A percentile compares a stretch with the other conserved stretches of the same genome.
phyloP scores from a whole-genome alignment of 2,113 vertebrate species.

The Fregata magnificens region DNA sequence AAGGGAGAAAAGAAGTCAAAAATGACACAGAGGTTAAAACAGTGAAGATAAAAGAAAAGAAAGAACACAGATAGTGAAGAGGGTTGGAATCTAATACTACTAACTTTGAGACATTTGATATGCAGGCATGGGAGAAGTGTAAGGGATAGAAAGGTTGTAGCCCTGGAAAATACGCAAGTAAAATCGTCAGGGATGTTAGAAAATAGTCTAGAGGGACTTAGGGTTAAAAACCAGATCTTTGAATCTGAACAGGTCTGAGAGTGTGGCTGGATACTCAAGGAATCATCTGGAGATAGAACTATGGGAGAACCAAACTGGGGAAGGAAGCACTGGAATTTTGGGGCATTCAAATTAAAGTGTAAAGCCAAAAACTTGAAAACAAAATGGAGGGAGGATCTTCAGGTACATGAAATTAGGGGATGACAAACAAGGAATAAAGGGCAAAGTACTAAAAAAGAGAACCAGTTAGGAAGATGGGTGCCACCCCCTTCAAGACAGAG shows the following conservation, averaged over 20 bases:
- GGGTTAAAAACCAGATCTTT: not conserved
- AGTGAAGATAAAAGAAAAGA: conserved; percentile 7
- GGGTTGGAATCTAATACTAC: not conserved
- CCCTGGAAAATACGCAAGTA: not conserved
- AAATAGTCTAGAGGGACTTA: not conserved
- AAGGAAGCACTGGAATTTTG: not conserved
- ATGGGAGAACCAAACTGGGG: not conserved
- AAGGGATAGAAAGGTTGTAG: not conserved
- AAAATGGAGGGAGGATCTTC: not conserved
- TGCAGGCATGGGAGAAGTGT: not conserved
- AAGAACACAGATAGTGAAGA: not conserved
- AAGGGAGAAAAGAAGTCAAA: conserved; percentile 1
- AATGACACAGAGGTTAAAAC: conserved; percentile 8
- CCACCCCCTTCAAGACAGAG: not conserved
- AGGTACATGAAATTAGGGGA: not conserved
- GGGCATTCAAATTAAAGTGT: not conserved
- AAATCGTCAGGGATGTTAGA: not conserved
- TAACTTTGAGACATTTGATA: not conserved
- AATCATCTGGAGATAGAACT: not conserved
- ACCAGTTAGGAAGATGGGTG: not conserved
- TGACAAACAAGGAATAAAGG: not conserved
- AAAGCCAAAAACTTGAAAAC: not conserved
- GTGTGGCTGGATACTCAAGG: not conserved
- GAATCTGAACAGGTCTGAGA: not conserved
- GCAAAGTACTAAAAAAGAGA: not conserved